Evolutionary conservation across 2,113 vertebrate species (phyloP).

Genomic region (Pelvicachromis taeniatus): DNA sequence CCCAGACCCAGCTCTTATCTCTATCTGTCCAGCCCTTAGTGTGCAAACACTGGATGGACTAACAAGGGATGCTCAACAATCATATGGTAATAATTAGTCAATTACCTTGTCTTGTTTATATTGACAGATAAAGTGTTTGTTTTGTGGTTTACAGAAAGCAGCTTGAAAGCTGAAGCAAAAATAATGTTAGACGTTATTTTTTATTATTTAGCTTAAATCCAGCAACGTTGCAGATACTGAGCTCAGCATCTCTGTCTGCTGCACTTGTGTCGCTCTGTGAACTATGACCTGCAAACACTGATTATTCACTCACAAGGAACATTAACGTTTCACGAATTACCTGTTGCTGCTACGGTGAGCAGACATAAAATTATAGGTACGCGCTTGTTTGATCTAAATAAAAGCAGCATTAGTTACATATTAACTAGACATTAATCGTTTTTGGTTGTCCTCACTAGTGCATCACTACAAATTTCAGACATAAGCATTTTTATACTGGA

Average conservation of each 20-base stretch:
- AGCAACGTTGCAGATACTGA: not conserved
- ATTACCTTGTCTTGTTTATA: not conserved
- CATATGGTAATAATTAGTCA: not conserved
- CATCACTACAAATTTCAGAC: not conserved
- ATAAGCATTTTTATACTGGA: not conserved
- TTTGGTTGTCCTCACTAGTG: not conserved
- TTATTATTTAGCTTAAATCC: not conserved
- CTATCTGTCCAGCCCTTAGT: not conserved
- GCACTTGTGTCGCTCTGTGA: not conserved
- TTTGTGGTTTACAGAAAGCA: not conserved
- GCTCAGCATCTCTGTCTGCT: not conserved
- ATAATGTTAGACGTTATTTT: not conserved
- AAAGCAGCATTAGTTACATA: not conserved
- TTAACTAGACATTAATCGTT: not conserved
- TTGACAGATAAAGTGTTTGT: not conserved
- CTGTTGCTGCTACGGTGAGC: not conserved
- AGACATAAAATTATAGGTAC: not conserved
- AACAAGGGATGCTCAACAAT: not conserved
- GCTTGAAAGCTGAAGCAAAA: not conserved
- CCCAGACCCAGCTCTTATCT: not conserved
- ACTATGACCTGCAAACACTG: not conserved
- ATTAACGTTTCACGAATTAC: not conserved
- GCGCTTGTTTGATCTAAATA: not conserved
- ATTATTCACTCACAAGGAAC: not conserved
- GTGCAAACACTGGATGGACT: not conserved